Percentiles rank a stretch among this genome's conserved stretches.
Evolutionary conservation across 2,113 vertebrate genomes (phyloP).

Genomic region (Capreolus pygargus): DNA sequence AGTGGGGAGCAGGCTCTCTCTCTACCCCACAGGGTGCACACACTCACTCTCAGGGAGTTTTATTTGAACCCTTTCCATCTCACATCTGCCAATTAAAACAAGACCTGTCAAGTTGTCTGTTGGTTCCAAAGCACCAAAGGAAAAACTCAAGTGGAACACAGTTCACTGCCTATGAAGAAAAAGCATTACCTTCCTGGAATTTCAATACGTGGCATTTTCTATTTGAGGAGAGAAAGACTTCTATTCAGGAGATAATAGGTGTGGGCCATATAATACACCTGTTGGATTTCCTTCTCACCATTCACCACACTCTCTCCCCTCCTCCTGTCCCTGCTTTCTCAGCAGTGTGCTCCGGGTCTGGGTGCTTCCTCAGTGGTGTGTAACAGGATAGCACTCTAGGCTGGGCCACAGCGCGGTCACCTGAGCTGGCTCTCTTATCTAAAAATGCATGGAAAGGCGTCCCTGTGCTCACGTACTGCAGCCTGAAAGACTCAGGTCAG

Average conservation of each 20-base stretch:
- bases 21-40: accelerated
- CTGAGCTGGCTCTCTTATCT: not conserved
- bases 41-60: accelerated
- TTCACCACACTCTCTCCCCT: accelerated
- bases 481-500: not conserved
- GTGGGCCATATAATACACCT: not conserved
- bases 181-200: slow-evolving; percentile 5
- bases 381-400: not conserved
- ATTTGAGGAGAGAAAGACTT: not conserved
- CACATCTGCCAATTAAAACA: not conserved
- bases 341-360: not conserved
- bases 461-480: accelerated
- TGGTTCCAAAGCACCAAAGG: not conserved
- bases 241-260: not conserved
- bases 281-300: not conserved
- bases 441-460: no score
- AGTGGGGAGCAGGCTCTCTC: no score
- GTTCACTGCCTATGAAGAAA: not conserved
- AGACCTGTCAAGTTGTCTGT: not conserved
- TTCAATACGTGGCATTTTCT: not conserved
- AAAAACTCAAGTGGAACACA: not conserved
- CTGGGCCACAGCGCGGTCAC: not conserved
- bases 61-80: not conserved
- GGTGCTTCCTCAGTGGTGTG: not conserved
- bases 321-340: not conserved